phyloP scores from a whole-genome alignment of 1,140 invertebrate genomes.

The Nephotettix cincticeps region DNA sequence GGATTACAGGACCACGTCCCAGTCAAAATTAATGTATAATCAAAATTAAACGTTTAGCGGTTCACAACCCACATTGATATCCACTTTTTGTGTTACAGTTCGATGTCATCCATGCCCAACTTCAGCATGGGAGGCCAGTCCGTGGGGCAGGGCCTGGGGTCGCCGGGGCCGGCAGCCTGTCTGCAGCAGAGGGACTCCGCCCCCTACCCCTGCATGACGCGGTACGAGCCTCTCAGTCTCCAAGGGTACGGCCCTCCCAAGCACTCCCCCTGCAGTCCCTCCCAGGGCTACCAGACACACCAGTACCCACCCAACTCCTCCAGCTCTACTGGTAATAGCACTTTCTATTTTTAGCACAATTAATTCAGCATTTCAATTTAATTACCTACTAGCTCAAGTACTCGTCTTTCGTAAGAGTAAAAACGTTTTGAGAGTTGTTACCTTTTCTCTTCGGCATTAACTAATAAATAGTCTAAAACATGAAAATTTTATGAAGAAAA shows the following conservation, averaged over 20 bases:
- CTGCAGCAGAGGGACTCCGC: slow-evolving; percentile 65
- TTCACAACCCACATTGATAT: too few species aligned
- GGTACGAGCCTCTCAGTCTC: slow-evolving; percentile 66
- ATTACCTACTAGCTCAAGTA: too few species aligned
- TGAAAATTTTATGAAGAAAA: too few species aligned
- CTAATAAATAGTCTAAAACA: too few species aligned
- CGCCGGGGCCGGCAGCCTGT: slow-evolving; percentile 58
- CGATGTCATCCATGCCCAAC: slow-evolving; percentile 80
- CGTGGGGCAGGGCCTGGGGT: slow-evolving; percentile 53
- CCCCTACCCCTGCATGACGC: slow-evolving; percentile 63
- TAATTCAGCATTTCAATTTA: too few species aligned
- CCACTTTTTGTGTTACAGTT: slow-evolving; percentile 59
- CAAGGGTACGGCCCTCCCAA: slow-evolving; percentile 53
- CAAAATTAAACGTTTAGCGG: too few species aligned
- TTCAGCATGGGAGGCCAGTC: slow-evolving; percentile 51
- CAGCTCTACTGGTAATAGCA: slow-evolving; percentile 60
- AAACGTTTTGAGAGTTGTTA: too few species aligned
- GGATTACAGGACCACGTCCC: too few species aligned
- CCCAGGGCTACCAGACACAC: slow-evolving; percentile 62
- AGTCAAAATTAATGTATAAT: too few species aligned
- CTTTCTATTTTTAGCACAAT: too few species aligned
- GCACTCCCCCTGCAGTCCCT: slow-evolving; percentile 63
- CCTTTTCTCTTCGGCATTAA: too few species aligned
- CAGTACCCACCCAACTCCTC: slow-evolving; percentile 59
- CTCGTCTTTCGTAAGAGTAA: too few species aligned